Evolutionary conservation across 2,888 invertebrate genomes (phyloP).

Genomic region (Suillia variegata): DNA sequence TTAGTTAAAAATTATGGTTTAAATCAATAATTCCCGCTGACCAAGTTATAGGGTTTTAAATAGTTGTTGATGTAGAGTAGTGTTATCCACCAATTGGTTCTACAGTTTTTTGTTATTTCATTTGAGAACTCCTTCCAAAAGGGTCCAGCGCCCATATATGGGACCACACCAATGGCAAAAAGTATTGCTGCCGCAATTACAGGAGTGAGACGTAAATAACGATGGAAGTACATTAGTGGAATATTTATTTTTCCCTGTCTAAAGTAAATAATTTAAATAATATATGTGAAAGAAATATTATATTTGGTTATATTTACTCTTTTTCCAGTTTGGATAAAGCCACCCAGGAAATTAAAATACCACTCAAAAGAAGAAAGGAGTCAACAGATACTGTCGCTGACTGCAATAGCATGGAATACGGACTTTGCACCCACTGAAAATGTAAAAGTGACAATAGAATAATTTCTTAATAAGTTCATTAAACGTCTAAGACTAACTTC

Average conservation of each 20-base stretch:
- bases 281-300: too few species aligned
- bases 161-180: constrained; percentile 59
- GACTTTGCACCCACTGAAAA: constrained; percentile 28
- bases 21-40: constrained; percentile 25
- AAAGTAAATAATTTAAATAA: background rate
- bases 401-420: constrained; percentile 31
- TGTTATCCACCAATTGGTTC: constrained; percentile 59
- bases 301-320: background rate
- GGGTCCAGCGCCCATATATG: constrained; percentile 61
- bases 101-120: constrained; percentile 35
- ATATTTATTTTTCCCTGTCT: constrained; percentile 43
- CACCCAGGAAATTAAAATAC: constrained; percentile 61
- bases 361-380: constrained; percentile 68
- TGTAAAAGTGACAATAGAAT: background rate
- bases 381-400: constrained; percentile 64
- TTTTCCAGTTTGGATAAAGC: constrained; percentile 37
- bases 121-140: constrained; percentile 44
- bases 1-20: background rate
- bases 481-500: background rate
- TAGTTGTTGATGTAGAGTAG: constrained; percentile 62
- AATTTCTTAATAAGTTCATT: too few species aligned
- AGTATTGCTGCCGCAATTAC: constrained; percentile 61
- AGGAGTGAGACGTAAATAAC: constrained; percentile 62
- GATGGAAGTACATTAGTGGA: constrained; percentile 46
- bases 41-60: constrained; percentile 40